Evolutionary conservation across 37 sponge, comb jelly and placozoan species (phyloP).

Genomic region (Crambe crambe): DNA sequence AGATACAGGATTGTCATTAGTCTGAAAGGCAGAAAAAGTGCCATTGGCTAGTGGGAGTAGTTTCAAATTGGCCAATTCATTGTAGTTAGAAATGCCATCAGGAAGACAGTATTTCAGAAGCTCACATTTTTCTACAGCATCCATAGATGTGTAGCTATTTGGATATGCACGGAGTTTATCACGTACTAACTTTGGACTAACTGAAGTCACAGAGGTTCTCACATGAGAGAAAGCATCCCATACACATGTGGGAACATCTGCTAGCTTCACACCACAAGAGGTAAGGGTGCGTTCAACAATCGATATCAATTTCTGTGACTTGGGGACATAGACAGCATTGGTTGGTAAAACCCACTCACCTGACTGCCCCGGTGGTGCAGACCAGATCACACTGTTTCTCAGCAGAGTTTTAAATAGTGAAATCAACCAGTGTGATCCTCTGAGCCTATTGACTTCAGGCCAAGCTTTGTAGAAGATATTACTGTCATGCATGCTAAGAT

Average conservation of each 20-base stretch:
- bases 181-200: constrained; percentile 22
- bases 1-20: background rate
- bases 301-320: background rate
- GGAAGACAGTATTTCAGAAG: constrained; percentile 44
- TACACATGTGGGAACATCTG: background rate
- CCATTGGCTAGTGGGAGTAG: constrained; percentile 46
- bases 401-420: constrained; percentile 1
- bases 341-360: background rate
- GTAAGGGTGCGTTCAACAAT: constrained; percentile 2
- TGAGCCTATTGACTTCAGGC: constrained; percentile 4
- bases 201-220: background rate
- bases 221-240: constrained; percentile 10
- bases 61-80: constrained; percentile 17
- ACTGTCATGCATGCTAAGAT: background rate
- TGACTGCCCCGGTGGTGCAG: background rate
- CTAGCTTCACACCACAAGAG: constrained; percentile 21
- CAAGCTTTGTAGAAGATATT: constrained; percentile 9
- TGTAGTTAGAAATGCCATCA: constrained; percentile 26
- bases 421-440: constrained; percentile 7
- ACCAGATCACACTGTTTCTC: background rate
- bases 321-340: constrained; percentile 2
- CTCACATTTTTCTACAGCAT: constrained; percentile 2
- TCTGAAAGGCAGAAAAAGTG: constrained; percentile 30
- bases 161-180: background rate
- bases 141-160: constrained; percentile 1